These are phyloP conservation scores for Megalonaias nervosa DNA, from an alignment of 1,140 invertebrate species.

Conservation along the genomic window DNA sequence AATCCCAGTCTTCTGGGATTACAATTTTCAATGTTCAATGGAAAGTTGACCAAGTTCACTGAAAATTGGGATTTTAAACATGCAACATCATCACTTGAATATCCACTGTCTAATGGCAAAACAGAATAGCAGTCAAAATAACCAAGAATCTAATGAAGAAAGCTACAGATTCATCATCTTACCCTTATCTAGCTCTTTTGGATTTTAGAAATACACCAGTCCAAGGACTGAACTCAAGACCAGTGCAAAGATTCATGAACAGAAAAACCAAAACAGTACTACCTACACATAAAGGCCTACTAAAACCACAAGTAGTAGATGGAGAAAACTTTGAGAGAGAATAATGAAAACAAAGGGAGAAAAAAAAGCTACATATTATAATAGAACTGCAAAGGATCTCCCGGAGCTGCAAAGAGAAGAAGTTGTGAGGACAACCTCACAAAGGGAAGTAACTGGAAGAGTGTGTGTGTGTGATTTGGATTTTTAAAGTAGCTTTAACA, in stretches of 20 bases:
- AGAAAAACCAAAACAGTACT: too few species aligned
- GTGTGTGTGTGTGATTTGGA: too few species aligned
- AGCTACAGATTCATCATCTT: slow-evolving; percentile 6
- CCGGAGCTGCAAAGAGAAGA: too few species aligned
- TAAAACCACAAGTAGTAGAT: too few species aligned
- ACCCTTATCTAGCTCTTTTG: slow-evolving; percentile 37
- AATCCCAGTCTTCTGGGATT: slow-evolving; percentile 59
- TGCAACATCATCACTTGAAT: slow-evolving; percentile 9
- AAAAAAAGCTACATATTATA: background rate
- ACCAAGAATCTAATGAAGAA: slow-evolving; percentile 42
- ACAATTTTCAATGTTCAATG: slow-evolving; percentile 67
- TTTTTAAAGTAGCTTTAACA: too few species aligned
- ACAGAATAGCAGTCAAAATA: slow-evolving; percentile 44
- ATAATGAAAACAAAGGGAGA: too few species aligned
- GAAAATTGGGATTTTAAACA: slow-evolving; percentile 32
- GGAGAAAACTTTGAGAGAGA: too few species aligned
- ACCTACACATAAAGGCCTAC: too few species aligned
- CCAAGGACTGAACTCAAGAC: too few species aligned
- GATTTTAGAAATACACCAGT: slow-evolving; percentile 21
- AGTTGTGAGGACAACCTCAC: too few species aligned
- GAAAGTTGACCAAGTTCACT: slow-evolving; percentile 59
- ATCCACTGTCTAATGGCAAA: slow-evolving; percentile 44
- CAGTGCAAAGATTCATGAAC: too few species aligned
- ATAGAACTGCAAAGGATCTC: too few species aligned
- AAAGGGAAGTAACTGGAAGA: background rate